Evolutionary conservation across 2,113 vertebrate genomes (phyloP).

Genomic region (Pelusios castaneus): DNA sequence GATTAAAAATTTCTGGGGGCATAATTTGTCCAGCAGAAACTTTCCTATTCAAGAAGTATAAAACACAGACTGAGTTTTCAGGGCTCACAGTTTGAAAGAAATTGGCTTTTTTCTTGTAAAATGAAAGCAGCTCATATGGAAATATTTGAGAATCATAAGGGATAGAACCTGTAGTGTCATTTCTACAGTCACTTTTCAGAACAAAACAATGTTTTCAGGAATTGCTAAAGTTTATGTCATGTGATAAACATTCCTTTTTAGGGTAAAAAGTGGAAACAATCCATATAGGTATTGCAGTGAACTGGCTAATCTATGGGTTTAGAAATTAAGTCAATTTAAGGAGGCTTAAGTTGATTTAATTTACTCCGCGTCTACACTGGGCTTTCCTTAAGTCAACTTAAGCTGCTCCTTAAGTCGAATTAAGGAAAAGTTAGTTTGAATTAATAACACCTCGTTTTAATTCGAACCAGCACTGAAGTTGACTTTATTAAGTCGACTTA

Average conservation of each 20-base stretch:
- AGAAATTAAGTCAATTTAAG: too few species aligned
- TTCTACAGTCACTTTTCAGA: not conserved
- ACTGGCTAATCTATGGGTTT: not conserved
- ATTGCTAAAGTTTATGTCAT: not conserved
- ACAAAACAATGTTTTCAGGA: not conserved
- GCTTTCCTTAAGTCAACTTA: too few species aligned
- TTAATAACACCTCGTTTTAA: too few species aligned
- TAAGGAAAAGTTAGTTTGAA: too few species aligned
- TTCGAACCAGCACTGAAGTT: too few species aligned
- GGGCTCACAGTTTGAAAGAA: not conserved
- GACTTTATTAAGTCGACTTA: too few species aligned
- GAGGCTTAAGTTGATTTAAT: too few species aligned
- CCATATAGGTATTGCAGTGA: not conserved
- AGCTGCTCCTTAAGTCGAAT: too few species aligned
- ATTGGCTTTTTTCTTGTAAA: slow-evolving; percentile 5
- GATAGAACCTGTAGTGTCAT: not conserved
- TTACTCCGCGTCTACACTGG: too few species aligned
- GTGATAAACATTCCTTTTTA: not conserved
- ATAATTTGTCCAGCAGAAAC: slow-evolving; percentile 11
- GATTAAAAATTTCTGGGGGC: not conserved
- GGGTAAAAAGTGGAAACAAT: not conserved
- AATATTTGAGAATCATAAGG: not conserved
- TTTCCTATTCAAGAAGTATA: not conserved
- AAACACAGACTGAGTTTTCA: not conserved
- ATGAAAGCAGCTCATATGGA: not conserved